Evolutionary conservation across 1,140 invertebrate species (phyloP).

Genomic region (Drosophila pruinosa): DNA sequence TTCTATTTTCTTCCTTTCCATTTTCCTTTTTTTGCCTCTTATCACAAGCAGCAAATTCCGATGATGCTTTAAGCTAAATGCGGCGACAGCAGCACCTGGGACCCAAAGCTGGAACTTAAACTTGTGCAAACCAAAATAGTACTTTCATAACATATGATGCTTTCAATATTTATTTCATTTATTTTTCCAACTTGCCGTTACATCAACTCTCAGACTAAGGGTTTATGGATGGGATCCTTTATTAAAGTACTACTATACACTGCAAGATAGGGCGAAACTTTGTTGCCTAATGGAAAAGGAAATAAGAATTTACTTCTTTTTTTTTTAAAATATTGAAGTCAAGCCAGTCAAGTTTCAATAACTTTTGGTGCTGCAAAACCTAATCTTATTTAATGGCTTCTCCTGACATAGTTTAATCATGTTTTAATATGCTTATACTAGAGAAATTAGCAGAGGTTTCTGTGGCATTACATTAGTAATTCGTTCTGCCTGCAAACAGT

Average conservation of each 20-base stretch:
- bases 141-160: neutral
- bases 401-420: neutral
- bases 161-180: slow-evolving; percentile 6
- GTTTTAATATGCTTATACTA: neutral
- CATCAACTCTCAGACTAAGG: too few species aligned
- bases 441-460: too few species aligned
- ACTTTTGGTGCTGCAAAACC: too few species aligned
- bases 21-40: neutral
- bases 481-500: neutral
- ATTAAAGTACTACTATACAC: neutral
- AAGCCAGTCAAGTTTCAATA: neutral
- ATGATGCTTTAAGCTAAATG: slow-evolving; percentile 3
- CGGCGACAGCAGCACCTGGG: slow-evolving; percentile 6
- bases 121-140: neutral
- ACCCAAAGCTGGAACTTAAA: neutral
- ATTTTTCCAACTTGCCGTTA: neutral
- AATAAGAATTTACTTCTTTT: neutral
- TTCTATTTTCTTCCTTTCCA: neutral
- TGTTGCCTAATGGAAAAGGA: neutral
- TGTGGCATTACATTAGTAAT: too few species aligned
- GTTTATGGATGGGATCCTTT: too few species aligned
- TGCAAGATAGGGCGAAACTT: neutral
- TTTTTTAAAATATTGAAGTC: neutral
- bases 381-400: neutral
- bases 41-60: neutral